These are phyloP conservation scores for Chalcis sispes DNA, from an alignment of 2,888 invertebrate species.

Conservation along the genomic window DNA sequence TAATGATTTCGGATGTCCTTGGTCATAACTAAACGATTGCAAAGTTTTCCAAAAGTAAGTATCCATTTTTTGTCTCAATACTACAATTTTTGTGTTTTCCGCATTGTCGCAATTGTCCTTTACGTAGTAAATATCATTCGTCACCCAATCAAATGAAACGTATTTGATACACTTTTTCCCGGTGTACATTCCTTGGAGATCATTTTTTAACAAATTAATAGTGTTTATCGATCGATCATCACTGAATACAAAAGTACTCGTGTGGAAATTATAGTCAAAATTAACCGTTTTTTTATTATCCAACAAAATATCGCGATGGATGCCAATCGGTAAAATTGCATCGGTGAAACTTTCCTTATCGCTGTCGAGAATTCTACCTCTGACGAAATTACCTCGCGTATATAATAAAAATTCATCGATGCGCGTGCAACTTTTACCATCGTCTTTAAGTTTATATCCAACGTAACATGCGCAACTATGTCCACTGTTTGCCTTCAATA, in stretches of 20 bases:
- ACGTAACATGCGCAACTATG: constrained; percentile 41
- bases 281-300: constrained; percentile 18
- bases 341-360: constrained; percentile 29
- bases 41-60: constrained; percentile 21
- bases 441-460: constrained; percentile 17
- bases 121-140: constrained; percentile 39
- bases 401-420: constrained; percentile 34
- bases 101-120: constrained; percentile 24
- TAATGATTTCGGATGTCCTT: constrained; percentile 14
- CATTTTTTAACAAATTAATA: background rate
- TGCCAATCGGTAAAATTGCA: constrained; percentile 21
- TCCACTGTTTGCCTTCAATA: background rate
- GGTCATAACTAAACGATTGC: background rate
- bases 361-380: constrained; percentile 13
- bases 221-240: constrained; percentile 26
- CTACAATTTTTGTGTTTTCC: constrained; percentile 5
- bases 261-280: constrained; percentile 37
- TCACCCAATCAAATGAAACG: constrained; percentile 43
- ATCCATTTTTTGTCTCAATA: constrained; percentile 20
- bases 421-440: constrained; percentile 16
- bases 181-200: background rate
- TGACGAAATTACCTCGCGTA: constrained; percentile 19
- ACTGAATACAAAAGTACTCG: constrained; percentile 22
- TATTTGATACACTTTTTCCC: constrained; percentile 27
- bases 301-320: background rate